Evolutionary conservation across 2,888 invertebrate genomes (phyloP).

Genomic region (Scaptodrosophila latifasciaeformis): DNA sequence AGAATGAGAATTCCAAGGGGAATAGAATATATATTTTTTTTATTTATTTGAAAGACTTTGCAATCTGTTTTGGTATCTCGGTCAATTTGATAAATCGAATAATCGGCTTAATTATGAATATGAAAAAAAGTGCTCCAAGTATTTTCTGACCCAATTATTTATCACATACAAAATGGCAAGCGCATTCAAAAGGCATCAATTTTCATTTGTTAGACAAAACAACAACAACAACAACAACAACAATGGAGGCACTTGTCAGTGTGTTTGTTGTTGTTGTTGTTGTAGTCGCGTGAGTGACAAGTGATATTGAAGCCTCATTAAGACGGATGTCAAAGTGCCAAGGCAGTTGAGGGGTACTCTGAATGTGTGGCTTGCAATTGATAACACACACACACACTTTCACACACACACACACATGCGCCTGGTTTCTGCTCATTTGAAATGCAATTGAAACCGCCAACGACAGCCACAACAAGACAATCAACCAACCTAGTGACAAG

Average conservation of each 20-base stretch:
- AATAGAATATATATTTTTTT: too few species aligned
- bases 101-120: too few species aligned
- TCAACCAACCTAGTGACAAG: too few species aligned
- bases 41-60: too few species aligned
- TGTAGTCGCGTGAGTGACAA: constrained; percentile 31
- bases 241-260: background rate
- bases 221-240: constrained; percentile 3
- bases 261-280: constrained; percentile 2
- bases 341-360: too few species aligned
- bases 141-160: constrained; percentile 45
- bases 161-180: background rate
- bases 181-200: background rate
- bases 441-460: constrained; percentile 52
- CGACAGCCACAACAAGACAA: background rate
- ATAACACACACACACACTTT: too few species aligned
- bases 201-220: background rate
- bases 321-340: constrained; percentile 38
- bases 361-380: too few species aligned
- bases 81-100: too few species aligned
- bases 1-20: too few species aligned
- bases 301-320: constrained; percentile 61
- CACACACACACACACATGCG: too few species aligned
- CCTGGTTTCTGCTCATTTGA: constrained; percentile 49
- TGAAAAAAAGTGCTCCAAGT: too few species aligned
- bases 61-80: too few species aligned